Evolutionary conservation across 2,113 vertebrate species (phyloP).

Genomic region (Numenius arquata): DNA sequence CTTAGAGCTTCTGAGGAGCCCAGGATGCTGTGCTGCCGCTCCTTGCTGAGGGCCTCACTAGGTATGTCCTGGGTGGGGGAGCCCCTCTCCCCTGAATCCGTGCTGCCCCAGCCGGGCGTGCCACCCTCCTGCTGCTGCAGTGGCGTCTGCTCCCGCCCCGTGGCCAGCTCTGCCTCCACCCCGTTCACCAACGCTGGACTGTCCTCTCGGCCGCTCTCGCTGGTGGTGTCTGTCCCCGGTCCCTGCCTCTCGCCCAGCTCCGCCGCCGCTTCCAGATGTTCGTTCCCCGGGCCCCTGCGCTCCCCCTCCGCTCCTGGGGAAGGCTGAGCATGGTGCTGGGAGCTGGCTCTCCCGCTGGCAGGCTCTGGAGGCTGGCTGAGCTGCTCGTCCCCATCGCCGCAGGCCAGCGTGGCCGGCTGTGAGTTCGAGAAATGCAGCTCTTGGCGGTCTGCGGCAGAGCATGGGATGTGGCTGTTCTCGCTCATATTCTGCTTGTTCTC

Average conservation of each 20-base stretch:
- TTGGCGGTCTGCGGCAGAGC: neutral
- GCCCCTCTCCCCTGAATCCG: neutral
- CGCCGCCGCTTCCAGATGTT: neutral
- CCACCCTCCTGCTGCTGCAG: neutral
- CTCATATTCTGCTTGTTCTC: constrained; percentile 36
- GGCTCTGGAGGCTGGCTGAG: neutral
- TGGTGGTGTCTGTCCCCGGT: rapidly evolving
- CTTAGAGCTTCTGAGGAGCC: constrained; percentile 11
- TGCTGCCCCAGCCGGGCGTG: neutral
- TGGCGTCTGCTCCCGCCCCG: neutral
- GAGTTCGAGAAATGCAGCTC: neutral
- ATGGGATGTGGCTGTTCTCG: neutral
- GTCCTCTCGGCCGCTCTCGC: neutral
- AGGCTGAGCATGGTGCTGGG: neutral
- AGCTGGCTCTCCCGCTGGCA: neutral
- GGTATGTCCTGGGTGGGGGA: neutral
- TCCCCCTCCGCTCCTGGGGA: neutral
- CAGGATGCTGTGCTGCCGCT: neutral
- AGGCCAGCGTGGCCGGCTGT: neutral
- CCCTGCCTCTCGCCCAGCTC: neutral
- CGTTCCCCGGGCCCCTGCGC: neutral
- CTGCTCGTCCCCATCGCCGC: neutral
- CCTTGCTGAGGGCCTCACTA: neutral
- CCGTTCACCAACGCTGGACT: neutral
- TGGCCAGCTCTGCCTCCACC: neutral